Evolutionary conservation across 1,140 invertebrate genomes (phyloP), one percentile per base, ranked within the genome.

Genomic region (Anastrepha obliqua): DNA sequence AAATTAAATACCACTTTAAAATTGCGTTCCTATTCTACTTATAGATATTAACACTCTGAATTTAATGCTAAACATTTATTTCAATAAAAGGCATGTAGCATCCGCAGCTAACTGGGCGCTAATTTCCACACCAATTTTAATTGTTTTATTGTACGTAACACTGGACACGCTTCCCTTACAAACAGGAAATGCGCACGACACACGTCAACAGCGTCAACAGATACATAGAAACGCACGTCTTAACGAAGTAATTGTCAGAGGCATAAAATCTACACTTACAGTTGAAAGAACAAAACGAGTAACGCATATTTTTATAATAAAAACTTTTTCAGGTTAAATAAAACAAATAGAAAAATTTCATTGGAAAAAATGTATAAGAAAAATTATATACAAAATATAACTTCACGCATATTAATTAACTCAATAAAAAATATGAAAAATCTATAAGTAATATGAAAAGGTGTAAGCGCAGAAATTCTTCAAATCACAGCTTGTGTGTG

Each of bases 301-400:
- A 64, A 20, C n/a, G 17, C n/a, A 64, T 67, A 1, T 13, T 47
- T 47, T 15, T 2, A 47, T 74, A 17, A 47, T 74, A 15, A 55
- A 6, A 9, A 67, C 15, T 13, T 67, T 67, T 67, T 29, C 29
- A 42, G 64, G 39, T 39, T 42, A 39, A 39, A 13, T 67, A 67
- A 67, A 13, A 15, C 11, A 39, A 39, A 13, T 67, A 67, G 39
- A 13, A 15, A 11, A 3, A 67, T 39, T 39, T 67, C 39, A 29
- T 67, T 67, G 64, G 64, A 67, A 67, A 65, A 42, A 29, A 11
- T 65, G n/a, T 64, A 11, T 74, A 74, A 47, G 39, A 74, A 62
- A 47, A 74, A 47, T 15, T 17, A 42, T 42, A 13, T 15, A 65
- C 44, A 42, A 55, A 70, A 42, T 44, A 42, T 74, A 11, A 29